phyloP scores from a whole-genome alignment of 1,140 invertebrate species.

The Phocides pigmalion region DNA sequence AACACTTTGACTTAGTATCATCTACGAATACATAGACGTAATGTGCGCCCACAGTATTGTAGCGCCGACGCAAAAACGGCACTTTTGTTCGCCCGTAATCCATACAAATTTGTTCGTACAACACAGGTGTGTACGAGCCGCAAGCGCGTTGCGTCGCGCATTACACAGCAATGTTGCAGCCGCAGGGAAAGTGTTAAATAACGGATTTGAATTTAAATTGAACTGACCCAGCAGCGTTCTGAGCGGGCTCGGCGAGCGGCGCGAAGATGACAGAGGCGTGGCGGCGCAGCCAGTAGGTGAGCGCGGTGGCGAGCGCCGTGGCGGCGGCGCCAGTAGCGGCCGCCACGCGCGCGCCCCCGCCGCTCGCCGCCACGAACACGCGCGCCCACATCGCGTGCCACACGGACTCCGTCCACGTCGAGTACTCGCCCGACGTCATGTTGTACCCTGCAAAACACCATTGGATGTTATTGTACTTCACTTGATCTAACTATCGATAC shows the following conservation, averaged over 20 bases:
- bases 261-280: slow-evolving; percentile 87
- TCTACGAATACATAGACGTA: no score
- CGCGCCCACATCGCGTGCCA: slow-evolving; percentile 90
- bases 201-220: not conserved
- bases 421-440: slow-evolving; percentile 90
- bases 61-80: no score
- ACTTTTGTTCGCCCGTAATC: no score
- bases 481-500: no score
- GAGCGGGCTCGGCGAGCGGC: slow-evolving; percentile 28
- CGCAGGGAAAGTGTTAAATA: no score
- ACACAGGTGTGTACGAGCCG: no score
- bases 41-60: no score
- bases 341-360: slow-evolving; percentile 87
- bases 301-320: slow-evolving; percentile 86
- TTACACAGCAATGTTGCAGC: no score
- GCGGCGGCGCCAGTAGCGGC: slow-evolving; percentile 86
- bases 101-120: no score
- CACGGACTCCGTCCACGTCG: slow-evolving; percentile 96
- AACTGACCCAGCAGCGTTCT: slow-evolving; percentile 58
- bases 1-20: no score
- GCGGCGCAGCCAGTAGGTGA: slow-evolving; percentile 89
- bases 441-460: slow-evolving; percentile 91
- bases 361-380: slow-evolving; percentile 92
- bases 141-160: no score
- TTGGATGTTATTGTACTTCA: no score